These are phyloP conservation scores for Leucosticte australis DNA, from an alignment of 2,113 vertebrate species.

Conservation along the genomic window DNA sequence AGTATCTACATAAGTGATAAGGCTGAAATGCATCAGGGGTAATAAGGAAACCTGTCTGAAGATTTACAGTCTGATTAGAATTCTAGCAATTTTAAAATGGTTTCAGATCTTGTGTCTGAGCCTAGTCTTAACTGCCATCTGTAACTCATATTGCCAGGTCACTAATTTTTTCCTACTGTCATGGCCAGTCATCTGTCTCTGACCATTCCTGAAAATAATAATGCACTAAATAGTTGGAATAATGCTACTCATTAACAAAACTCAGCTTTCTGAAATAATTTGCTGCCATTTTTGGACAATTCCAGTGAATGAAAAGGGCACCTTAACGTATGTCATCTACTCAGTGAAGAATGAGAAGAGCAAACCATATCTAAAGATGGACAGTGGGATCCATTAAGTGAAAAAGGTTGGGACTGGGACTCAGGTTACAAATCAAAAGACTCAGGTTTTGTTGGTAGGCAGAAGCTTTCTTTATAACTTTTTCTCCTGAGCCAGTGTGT, in stretches of 20 bases:
- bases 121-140: not conserved
- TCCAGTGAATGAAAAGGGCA: conserved; percentile 79
- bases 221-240: not conserved
- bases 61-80: not conserved
- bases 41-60: not conserved
- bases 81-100: not conserved
- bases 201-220: not conserved
- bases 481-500: conserved; percentile 43
- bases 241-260: not conserved
- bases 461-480: conserved; percentile 67
- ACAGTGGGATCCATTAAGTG: conserved; percentile 67
- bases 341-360: conserved; percentile 80
- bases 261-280: conserved; percentile 53
- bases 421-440: conserved; percentile 41
- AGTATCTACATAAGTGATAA: not conserved
- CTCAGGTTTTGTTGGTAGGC: conserved; percentile 51
- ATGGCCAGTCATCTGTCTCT: not conserved
- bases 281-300: conserved; percentile 79
- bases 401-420: conserved; percentile 18
- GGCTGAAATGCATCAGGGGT: not conserved
- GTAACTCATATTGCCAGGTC: not conserved
- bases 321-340: conserved; percentile 77
- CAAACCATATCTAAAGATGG: conserved; percentile 74
- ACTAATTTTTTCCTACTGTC: not conserved
- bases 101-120: not conserved